A percentile compares a stretch with the other conserved stretches of the same genome.
Evolutionary conservation across 2,797 vertebrate species (phyloP).

Genomic region (Rhodeus uyekii): DNA sequence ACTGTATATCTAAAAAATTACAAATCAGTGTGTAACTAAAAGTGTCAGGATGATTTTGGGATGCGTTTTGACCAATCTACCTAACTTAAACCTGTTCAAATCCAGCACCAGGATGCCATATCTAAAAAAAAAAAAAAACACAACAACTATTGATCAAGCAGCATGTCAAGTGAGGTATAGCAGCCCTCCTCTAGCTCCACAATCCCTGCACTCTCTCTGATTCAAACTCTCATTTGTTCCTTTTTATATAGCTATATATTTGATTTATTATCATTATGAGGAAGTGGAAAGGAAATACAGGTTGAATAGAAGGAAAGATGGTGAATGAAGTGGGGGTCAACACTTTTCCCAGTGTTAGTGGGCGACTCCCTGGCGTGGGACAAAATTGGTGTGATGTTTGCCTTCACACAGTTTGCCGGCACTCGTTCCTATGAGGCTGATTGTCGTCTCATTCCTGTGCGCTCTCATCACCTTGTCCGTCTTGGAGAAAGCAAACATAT

Average conservation of each 20-base stretch:
- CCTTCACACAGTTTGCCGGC: conserved; percentile 82
- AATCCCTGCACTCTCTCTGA: conserved; percentile 40
- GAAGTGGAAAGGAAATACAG: conserved; percentile 57
- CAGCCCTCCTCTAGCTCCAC: conserved; percentile 26
- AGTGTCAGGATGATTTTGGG: conserved; percentile 11
- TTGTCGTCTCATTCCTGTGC: conserved; percentile 72
- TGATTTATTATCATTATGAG: conserved; percentile 58
- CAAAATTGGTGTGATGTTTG: conserved; percentile 70
- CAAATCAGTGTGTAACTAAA: conserved; percentile 18
- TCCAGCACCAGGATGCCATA: conserved; percentile 46
- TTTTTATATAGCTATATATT: conserved; percentile 36
- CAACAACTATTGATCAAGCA: conserved; percentile 51
- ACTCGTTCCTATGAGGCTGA: conserved; percentile 76
- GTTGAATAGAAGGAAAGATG: conserved; percentile 58
- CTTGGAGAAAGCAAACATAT: conserved; percentile 53
- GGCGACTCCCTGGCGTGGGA: conserved; percentile 69
- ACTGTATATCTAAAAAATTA: neutral
- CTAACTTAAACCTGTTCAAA: conserved; percentile 37
- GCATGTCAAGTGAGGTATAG: conserved; percentile 58
- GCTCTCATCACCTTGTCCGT: conserved; percentile 71
- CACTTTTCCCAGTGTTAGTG: conserved; percentile 70
- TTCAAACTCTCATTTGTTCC: conserved; percentile 43
- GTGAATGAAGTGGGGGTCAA: conserved; percentile 65
- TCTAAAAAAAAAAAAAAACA: conserved; percentile 39
- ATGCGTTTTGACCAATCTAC: conserved; percentile 22